Evolutionary conservation across 2,797 vertebrate species (phyloP).

Genomic region (Silurus aristotelis): DNA sequence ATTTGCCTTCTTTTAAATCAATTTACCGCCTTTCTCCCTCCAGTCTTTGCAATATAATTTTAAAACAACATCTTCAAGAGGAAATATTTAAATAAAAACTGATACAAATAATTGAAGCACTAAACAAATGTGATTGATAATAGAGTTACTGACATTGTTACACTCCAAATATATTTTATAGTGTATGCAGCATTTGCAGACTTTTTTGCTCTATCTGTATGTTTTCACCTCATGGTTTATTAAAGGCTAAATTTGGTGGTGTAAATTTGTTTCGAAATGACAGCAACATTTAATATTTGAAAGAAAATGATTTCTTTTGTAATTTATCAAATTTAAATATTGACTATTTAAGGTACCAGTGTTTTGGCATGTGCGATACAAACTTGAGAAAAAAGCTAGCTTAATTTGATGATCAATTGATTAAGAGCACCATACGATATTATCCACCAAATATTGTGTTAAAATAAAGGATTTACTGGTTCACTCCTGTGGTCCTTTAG

Average conservation of each 20-base stretch:
- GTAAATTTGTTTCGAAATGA: not conserved
- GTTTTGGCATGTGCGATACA: not conserved
- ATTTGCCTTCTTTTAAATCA: not conserved
- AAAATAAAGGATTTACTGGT: not conserved
- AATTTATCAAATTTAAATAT: not conserved
- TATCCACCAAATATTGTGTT: not conserved
- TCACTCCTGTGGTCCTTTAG: not conserved
- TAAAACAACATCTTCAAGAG: not conserved
- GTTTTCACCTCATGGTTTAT: not conserved
- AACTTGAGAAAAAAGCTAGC: not conserved
- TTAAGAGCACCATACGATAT: not conserved
- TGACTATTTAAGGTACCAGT: not conserved
- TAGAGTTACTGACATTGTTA: not conserved
- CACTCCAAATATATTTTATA: not conserved
- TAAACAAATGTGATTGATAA: not conserved
- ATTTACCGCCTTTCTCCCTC: not conserved
- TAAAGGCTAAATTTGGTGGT: not conserved
- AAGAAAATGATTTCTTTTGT: too few relatives aligned
- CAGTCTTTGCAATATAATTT: not conserved
- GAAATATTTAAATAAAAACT: not conserved
- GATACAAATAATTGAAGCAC: not conserved
- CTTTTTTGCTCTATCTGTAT: not conserved
- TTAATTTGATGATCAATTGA: too few relatives aligned
- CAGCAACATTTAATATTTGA: not conserved
- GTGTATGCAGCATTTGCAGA: not conserved